Evolutionary conservation across 2,888 invertebrate species (phyloP), one percentile per base, ranked within the genome.

Genomic region (Conistra vaccinii): DNA sequence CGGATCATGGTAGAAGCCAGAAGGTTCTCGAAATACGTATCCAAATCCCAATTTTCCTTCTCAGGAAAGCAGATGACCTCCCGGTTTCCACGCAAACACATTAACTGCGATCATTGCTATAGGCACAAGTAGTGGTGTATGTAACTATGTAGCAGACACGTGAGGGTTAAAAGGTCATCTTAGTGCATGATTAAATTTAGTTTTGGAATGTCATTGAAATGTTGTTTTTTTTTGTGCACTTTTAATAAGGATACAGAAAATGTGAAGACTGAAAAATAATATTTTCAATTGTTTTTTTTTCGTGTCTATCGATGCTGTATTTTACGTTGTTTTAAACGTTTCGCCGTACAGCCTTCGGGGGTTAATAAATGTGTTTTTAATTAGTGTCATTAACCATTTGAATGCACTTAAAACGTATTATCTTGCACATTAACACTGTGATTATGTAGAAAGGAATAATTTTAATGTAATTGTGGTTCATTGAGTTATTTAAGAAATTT

Each of bases 21-120:
- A 66, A 48, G 67, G 48, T 67, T 55, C 61, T 60, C 55, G 48
- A 70, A 68, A 73, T 83, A 57, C 55, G 63, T 48, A 48, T 4
- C 12, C 51, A 77, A 83, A 32, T n/a, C 48, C 60, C 63, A 66
- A 74, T 76, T 69, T 78, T 79, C 73, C 77, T 80, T 83, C 63
- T 51, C 62, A 80, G 75, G 80, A 58, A 71, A 66, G 80, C 80
- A 69, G 71, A 84, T 84, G 84, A 82, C 69, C 65, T 73, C 62
- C 58, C 69, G 62, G 82, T 71, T 66, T 82, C 73, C 73, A 72
- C 62, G 69, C 81, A 80, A 81, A 69, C 67, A 76, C 76, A 81
- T 80, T 82, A 84, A 58, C 62, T 20, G 35, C 74, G 70, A 69
- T 74, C 76, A 75, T 76, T 57, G 73, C 73, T 74, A 79, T 85